Evolutionary conservation across 2,888 invertebrate species (phyloP).

Genomic region (Rhabditoides inermis): DNA sequence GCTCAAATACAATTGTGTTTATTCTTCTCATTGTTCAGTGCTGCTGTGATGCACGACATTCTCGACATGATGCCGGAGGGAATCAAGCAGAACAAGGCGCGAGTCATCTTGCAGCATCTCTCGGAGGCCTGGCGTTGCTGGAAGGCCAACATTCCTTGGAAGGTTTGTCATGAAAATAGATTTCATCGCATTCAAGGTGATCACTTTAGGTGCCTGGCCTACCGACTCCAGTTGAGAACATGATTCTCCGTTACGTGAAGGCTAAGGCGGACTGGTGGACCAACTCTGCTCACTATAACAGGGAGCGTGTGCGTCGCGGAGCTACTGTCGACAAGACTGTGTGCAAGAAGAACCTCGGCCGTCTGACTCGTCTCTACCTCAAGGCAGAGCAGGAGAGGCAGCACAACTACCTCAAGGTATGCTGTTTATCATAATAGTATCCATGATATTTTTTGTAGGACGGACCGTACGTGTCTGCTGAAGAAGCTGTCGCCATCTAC

Average conservation of each 20-base stretch:
- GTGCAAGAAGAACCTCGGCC: conserved; percentile 96
- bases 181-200: background rate
- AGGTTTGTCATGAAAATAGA: conserved; percentile 61
- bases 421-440: no score
- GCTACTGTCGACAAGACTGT: conserved; percentile 99
- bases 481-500: conserved; percentile 98
- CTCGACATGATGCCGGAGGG: conserved; percentile 99
- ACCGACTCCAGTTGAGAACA: conserved; percentile 98
- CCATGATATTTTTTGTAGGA: no score
- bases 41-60: conserved; percentile 72
- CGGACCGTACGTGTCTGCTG: conserved; percentile 96
- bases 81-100: conserved; percentile 97
- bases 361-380: conserved; percentile 88
- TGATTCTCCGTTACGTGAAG: conserved; percentile 98
- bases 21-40: conserved; percentile 23
- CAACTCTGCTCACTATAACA: conserved; percentile 97
- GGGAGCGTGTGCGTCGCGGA: conserved; percentile 94
- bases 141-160: conserved; percentile 99
- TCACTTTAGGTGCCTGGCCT: conserved; percentile 78
- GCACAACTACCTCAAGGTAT: conserved; percentile 97
- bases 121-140: conserved; percentile 99
- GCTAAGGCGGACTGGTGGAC: conserved; percentile 99
- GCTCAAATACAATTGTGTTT: background rate
- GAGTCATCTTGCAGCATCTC: conserved; percentile 94
- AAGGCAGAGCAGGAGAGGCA: conserved; percentile 97